Evolutionary conservation across 2,797 vertebrate species (phyloP).

Genomic region (Micromesistius poutassou): DNA sequence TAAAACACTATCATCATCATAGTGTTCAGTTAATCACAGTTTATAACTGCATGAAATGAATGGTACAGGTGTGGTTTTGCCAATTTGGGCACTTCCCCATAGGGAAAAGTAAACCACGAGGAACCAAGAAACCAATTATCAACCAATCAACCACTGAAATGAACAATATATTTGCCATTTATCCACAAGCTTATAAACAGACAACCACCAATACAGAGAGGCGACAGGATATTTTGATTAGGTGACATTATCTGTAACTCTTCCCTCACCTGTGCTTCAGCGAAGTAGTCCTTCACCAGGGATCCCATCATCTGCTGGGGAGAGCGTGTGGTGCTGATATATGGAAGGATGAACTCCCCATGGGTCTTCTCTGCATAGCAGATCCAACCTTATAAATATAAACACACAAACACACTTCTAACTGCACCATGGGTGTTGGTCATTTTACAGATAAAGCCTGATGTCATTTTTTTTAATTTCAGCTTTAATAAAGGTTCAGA

Average conservation of each 20-base stretch:
- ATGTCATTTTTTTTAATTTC: not conserved
- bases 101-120: too few relatives aligned
- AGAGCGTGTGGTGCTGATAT: conserved; percentile 89
- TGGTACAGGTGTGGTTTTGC: too few relatives aligned
- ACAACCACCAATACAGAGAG: not conserved
- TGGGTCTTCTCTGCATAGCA: conserved; percentile 98
- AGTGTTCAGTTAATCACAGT: not conserved
- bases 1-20: not conserved
- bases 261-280: conserved; percentile 77
- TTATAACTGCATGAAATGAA: not conserved
- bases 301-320: conserved; percentile 97
- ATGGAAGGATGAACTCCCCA: conserved; percentile 84
- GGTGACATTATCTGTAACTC: not conserved
- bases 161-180: not conserved
- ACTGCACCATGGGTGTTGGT: not conserved
- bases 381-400: conserved; percentile 84
- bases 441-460: not conserved
- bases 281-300: conserved; percentile 86
- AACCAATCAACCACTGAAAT: not conserved
- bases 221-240: not conserved
- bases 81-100: too few relatives aligned
- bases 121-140: too few relatives aligned
- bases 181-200: not conserved
- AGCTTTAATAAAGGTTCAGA: conserved; percentile 1
- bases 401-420: conserved; percentile 6